Evolutionary conservation across 2,113 vertebrate genomes (phyloP), one percentile per base, ranked within the genome.

Genomic region (Lethenteron reissneri): DNA sequence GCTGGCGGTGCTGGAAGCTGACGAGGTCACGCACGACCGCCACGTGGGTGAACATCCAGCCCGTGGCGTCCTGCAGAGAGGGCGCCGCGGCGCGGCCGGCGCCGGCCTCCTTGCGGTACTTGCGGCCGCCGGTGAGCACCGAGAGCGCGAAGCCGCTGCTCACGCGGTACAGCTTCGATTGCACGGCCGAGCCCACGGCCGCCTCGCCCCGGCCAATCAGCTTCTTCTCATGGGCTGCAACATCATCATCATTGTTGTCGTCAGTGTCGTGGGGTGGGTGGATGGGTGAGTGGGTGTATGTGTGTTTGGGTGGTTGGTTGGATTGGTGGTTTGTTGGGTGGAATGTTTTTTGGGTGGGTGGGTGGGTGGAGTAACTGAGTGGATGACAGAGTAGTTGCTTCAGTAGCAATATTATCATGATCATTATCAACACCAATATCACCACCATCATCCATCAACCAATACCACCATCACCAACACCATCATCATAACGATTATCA

Each of bases 21-120:
- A 96, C 89, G 70, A 99, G 79, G 81, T 99, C 94, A 57, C 90
- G 84, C 17, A 99, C 92, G 41, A 99, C 92, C 4, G 92, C 92
- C 2, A 96, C 91, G 75, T 99, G 94, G 11, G 94, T 97, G 60
- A 99, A 99, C 88, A 99, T 95, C 94, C 94, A 99, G 80, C 97
- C 92, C 75, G 91, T 96, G 11, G 92, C 92, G 77, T 99, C 94
- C 64, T 68, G 64, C 64, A 68, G n/a, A 17, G 64, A 17, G 64
- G 64, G 64, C 11, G 21, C 8, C n/a, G n/a, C n/a, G 64, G 64
- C 64, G 11, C 64, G 97, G 77, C 81, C 85, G 72, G 96, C 84
- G 68, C 87, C 89, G 71, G 86, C 95, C 73, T 99, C 94, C 77
- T 88, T 97, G 74, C 92, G 88, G 80, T 83, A 88, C 75, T 92